Evolutionary conservation across 2,888 invertebrate genomes (phyloP).

Genomic region (Noctuana brunneofusca): DNA sequence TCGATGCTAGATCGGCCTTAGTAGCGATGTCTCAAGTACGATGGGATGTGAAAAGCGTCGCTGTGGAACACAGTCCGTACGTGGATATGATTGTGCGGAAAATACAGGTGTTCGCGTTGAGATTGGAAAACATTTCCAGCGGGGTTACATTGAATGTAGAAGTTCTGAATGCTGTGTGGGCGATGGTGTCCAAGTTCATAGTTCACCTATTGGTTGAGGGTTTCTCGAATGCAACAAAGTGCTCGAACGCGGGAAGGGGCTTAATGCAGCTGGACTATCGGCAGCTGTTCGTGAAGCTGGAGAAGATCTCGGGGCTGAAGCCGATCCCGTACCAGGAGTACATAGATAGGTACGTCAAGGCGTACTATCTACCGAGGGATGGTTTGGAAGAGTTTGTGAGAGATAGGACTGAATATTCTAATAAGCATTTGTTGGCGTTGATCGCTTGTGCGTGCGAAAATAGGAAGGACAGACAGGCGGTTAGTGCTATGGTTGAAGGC

Average conservation of each 20-base stretch:
- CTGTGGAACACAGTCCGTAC: slow-evolving; percentile 96
- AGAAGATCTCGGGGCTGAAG: slow-evolving; percentile 91
- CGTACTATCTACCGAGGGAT: slow-evolving; percentile 95
- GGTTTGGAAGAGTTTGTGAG: slow-evolving; percentile 94
- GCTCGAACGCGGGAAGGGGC: slow-evolving; percentile 97
- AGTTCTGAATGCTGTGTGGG: slow-evolving; percentile 90
- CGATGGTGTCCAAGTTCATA: slow-evolving; percentile 92
- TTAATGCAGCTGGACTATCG: slow-evolving; percentile 99
- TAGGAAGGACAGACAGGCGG: slow-evolving; percentile 92
- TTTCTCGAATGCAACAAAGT: slow-evolving; percentile 94
- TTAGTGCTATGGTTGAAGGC: slow-evolving; percentile 88
- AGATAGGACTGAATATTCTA: slow-evolving; percentile 93
- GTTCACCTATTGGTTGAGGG: slow-evolving; percentile 96
- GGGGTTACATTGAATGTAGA: slow-evolving; percentile 88
- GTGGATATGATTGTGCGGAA: slow-evolving; percentile 90
- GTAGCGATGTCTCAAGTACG: slow-evolving; percentile 95
- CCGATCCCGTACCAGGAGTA: slow-evolving; percentile 94
- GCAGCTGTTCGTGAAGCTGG: slow-evolving; percentile 95
- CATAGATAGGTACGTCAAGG: slow-evolving; percentile 97
- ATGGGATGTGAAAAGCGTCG: slow-evolving; percentile 97
- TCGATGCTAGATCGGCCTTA: slow-evolving; percentile 90
- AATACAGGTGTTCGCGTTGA: slow-evolving; percentile 89
- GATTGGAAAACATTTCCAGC: slow-evolving; percentile 87
- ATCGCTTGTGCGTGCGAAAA: slow-evolving; percentile 94
- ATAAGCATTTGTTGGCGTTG: slow-evolving; percentile 92